Percentiles rank a stretch among this genome's conserved stretches.
Evolutionary conservation across 2,797 vertebrate genomes (phyloP).

Genomic region (Coregonus suidteri): DNA sequence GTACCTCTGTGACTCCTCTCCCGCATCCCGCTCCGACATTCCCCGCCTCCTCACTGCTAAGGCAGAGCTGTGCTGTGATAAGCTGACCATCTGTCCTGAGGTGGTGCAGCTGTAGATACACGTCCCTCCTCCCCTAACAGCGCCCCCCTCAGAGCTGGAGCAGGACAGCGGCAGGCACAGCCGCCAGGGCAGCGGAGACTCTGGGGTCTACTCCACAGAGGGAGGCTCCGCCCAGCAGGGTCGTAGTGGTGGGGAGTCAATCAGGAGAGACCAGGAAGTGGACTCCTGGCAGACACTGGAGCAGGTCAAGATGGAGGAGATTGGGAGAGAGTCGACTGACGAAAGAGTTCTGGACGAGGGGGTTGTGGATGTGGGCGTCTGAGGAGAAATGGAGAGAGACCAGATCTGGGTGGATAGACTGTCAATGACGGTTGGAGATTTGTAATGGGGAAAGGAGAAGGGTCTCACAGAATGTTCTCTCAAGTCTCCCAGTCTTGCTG

Average conservation of each 20-base stretch:
- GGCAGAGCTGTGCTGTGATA: conserved; percentile 52
- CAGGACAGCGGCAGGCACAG: conserved; percentile 48
- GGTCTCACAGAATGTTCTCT: not conserved
- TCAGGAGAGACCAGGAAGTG: fast-evolving
- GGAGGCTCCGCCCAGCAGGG: conserved; percentile 42
- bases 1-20: conserved; percentile 45
- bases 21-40: conserved; percentile 33
- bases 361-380: conserved; percentile 47
- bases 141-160: conserved; percentile 20
- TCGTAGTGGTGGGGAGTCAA: not conserved
- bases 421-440: not conserved
- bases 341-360: not conserved
- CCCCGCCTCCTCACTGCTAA: conserved; percentile 57
- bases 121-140: not conserved
- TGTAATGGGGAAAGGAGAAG: not conserved
- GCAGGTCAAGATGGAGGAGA: conserved; percentile 42
- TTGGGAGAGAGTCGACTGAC: conserved; percentile 5
- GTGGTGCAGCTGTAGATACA: conserved; percentile 33
- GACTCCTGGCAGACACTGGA: conserved; percentile 16
- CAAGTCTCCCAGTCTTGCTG: not conserved
- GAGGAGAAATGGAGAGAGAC: not conserved
- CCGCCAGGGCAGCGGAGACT: conserved; percentile 68
- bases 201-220: conserved; percentile 68
- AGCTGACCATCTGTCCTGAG: conserved; percentile 42
- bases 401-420: not conserved